Evolutionary conservation across 2,113 vertebrate genomes (phyloP).

Genomic region (Microcebus murinus): DNA sequence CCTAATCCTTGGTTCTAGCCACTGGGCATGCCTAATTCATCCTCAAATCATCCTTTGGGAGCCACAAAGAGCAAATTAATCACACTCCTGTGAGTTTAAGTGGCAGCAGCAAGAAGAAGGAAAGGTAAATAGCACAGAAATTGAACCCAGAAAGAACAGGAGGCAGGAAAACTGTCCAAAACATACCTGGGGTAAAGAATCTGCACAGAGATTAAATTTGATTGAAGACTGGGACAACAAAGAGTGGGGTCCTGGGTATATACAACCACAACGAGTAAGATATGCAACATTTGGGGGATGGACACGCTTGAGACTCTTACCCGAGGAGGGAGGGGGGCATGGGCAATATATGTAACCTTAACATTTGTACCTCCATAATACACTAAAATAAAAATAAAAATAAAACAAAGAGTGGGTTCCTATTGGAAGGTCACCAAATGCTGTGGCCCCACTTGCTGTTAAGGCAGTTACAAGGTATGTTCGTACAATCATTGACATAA

Average conservation of each 20-base stretch:
- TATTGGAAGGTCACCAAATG: background rate
- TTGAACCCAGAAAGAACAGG: background rate
- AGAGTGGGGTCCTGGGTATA: background rate
- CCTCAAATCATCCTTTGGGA: slow-evolving; percentile 4
- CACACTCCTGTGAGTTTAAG: background rate
- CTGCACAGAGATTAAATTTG: background rate
- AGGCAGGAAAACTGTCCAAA: background rate
- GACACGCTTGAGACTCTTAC: too few relatives aligned
- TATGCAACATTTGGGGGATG: too few relatives aligned
- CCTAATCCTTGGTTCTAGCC: background rate
- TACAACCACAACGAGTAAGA: too few relatives aligned
- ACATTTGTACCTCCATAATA: too few relatives aligned
- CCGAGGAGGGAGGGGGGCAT: too few relatives aligned
- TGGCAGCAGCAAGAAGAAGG: background rate
- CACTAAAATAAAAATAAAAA: too few relatives aligned
- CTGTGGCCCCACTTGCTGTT: background rate
- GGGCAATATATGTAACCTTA: too few relatives aligned
- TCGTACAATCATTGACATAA: background rate
- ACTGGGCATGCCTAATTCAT: slow-evolving; percentile 13
- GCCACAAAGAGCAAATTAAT: slow-evolving; percentile 64
- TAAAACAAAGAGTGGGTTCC: background rate
- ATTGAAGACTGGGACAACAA: slow-evolving; percentile 6
- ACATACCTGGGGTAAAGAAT: slow-evolving; percentile 7
- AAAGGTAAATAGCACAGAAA: slow-evolving; percentile 6
- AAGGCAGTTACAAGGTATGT: background rate